A percentile compares a stretch with the other conserved stretches of the same genome.
These are phyloP conservation scores for Aspiorhynchus laticeps DNA, from an alignment of 2,113 vertebrate genomes.

Conservation along the genomic window DNA sequence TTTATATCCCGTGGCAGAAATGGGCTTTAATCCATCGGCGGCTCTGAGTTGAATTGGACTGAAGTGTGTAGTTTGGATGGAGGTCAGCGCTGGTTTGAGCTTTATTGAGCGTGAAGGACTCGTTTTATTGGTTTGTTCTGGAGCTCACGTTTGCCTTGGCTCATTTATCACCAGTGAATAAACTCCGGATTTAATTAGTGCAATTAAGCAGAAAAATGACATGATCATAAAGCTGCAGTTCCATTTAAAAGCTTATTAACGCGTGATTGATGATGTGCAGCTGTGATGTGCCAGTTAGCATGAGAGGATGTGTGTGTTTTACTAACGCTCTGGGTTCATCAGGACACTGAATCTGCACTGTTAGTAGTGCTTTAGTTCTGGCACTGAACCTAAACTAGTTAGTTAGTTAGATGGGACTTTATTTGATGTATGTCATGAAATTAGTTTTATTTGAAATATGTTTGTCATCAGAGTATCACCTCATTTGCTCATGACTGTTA, in stretches of 20 bases:
- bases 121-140: background rate
- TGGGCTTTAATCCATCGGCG: no score
- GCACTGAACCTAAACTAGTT: no score
- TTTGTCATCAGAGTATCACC: background rate
- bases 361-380: no score
- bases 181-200: background rate
- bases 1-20: no score
- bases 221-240: background rate
- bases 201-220: constrained; percentile 11
- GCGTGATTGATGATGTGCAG: background rate
- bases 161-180: background rate
- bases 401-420: background rate
- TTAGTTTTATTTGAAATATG: background rate
- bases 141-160: background rate
- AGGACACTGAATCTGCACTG: no score
- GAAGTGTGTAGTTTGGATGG: background rate
- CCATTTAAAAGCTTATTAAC: background rate
- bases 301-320: no score
- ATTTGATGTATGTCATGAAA: background rate
- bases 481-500: background rate
- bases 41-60: no score
- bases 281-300: background rate
- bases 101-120: background rate
- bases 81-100: background rate
- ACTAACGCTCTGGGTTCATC: no score